phyloP scores from a whole-genome alignment of 1,140 invertebrate genomes.

The Mylabris phalerata region DNA sequence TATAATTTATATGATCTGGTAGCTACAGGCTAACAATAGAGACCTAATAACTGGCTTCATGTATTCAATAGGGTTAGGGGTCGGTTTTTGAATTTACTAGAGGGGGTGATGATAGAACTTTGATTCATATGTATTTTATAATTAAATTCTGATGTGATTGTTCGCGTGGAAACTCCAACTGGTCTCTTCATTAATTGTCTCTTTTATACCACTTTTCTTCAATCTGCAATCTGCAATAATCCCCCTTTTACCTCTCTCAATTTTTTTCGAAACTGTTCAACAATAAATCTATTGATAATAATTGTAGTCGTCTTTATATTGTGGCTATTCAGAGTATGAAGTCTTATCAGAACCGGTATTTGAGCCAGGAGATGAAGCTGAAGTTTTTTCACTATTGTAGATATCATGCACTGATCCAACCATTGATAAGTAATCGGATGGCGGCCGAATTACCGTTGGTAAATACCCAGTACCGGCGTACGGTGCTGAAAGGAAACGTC shows the following conservation, averaged over 20 bases:
- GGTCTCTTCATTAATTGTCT: neutral
- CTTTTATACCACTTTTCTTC: neutral
- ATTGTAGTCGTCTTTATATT: neutral
- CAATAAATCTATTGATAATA: no score
- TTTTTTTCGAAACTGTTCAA: no score
- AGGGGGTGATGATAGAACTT: constrained; percentile 23
- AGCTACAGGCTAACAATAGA: constrained; percentile 40
- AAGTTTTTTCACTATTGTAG: constrained; percentile 41
- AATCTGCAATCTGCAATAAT: neutral
- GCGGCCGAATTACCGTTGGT: constrained; percentile 66
- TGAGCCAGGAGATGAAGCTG: constrained; percentile 43
- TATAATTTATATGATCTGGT: constrained; percentile 43
- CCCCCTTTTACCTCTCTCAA: neutral
- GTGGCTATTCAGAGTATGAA: constrained; percentile 44
- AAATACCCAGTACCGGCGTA: constrained; percentile 74
- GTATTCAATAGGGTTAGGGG: constrained; percentile 33
- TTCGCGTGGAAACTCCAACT: constrained; percentile 33
- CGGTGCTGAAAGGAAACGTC: constrained; percentile 68
- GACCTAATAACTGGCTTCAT: constrained; percentile 41
- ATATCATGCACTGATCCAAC: constrained; percentile 37
- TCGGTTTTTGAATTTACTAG: constrained; percentile 11
- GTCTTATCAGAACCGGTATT: constrained; percentile 44
- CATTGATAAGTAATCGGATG: constrained; percentile 36
- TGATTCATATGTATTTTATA: constrained; percentile 42
- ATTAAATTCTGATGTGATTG: constrained; percentile 43